Base-by-base conservation (phyloP, 2,113 vertebrate genomes). In the Athene cunicularia region DNA sequence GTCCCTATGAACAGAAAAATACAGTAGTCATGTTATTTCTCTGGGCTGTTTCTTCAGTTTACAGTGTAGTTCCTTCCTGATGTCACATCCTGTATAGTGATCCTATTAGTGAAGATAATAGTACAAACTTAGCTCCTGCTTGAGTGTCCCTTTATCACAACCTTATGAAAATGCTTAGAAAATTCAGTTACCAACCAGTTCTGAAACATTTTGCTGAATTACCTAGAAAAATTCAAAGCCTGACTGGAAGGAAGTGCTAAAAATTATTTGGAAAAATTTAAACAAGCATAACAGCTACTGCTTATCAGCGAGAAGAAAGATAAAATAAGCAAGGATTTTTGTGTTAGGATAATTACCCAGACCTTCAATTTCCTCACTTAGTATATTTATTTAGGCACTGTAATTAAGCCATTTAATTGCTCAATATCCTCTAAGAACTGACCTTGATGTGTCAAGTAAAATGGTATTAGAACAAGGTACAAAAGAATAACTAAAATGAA, bases 371-470 rank as follows among this genome's bases (percentile, higher is more conserved):
- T 84, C 28, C 63, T 88, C 47, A 52, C 59, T 88, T 91, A 41
- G 52, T 76, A 30, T 93, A 66, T 93, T 80, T 95, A 66, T 85
- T 88, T 93, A 93, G 80, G 35, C 53, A 56, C 47, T 72, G 58
- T 62, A 81, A 85, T 93, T 88, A 93, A 93, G 88, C 52, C 37
- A 62, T 66, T 90, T 95, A 80, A 95, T 91, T 91, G 68, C 70
- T 85, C 15, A 7, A 21, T 72, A 71, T 76, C 49, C 58, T 88
- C 39, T 77, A 86, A 86, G 75, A 92, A 72, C 68, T 93, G 80
- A 88, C 64, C 80, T 85, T 80, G 35, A 80, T 35, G 28, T 88
- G 35, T 75, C 64, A 71, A 55, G 55, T 66, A 80, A 90, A 74
- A 58, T 32, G 20, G n/a, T 87, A 75, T 27, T 49, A 39, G 72